phyloP scores from a whole-genome alignment of 2,888 invertebrate genomes.

The Apocheima hispidaria region DNA sequence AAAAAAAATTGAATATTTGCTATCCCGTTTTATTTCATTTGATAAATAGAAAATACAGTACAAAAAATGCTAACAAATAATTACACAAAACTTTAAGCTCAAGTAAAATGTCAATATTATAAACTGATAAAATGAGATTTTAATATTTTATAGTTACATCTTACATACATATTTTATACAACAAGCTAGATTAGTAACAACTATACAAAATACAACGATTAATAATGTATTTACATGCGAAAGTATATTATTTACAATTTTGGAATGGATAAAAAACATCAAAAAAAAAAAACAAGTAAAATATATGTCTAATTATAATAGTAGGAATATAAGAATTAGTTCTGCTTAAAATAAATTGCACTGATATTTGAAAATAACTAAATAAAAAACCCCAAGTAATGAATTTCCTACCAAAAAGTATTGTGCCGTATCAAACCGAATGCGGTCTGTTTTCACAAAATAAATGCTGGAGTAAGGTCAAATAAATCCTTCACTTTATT shows the following conservation, averaged over 20 bases:
- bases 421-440: no score
- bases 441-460: no score
- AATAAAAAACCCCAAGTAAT: no score
- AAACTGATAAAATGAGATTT: constrained; percentile 17
- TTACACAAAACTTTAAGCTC: constrained; percentile 20
- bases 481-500: no score
- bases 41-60: constrained; percentile 44
- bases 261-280: constrained; percentile 27
- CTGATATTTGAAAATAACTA: neutral
- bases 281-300: neutral
- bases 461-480: no score
- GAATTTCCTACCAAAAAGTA: no score
- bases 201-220: constrained; percentile 40
- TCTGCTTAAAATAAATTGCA: constrained; percentile 5
- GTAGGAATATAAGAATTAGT: neutral
- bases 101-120: constrained; percentile 13
- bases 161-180: constrained; percentile 25
- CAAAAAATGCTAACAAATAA: constrained; percentile 33
- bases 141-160: constrained; percentile 2
- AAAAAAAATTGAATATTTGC: constrained; percentile 37
- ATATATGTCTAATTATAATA: neutral
- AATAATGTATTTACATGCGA: constrained; percentile 41
- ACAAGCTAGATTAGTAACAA: constrained; percentile 41
- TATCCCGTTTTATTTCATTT: constrained; percentile 49
- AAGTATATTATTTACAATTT: constrained; percentile 43